phyloP scores from a whole-genome alignment of 64 coral and sea anemone species.

The Pocillopora verrucosa region DNA sequence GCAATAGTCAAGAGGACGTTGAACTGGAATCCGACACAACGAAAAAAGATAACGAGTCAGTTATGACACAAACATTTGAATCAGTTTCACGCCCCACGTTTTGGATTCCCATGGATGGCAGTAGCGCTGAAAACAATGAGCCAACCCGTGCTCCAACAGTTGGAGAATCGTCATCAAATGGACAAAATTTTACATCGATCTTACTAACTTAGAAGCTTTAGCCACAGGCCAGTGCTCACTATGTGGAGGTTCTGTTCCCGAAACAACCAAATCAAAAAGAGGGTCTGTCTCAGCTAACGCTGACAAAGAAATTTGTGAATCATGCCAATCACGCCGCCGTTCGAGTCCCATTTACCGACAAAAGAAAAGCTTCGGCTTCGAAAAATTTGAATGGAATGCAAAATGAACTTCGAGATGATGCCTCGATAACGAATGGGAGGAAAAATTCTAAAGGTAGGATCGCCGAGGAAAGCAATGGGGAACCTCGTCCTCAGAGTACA shows the following conservation, averaged over 20 bases:
- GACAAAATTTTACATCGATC: constrained; percentile 40
- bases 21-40: not conserved
- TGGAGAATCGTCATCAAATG: constrained; percentile 1
- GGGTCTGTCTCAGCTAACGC: not conserved
- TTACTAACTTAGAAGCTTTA: constrained; percentile 6
- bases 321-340: constrained; percentile 2
- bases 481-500: not conserved
- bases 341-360: constrained; percentile 26
- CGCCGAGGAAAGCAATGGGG: not conserved
- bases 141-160: not conserved
- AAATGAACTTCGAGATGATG: not conserved
- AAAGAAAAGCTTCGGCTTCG: not conserved
- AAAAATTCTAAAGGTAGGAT: constrained; percentile 3
- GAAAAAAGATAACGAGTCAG: not conserved
- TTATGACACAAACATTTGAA: constrained; percentile 48
- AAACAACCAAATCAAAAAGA: not conserved
- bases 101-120: constrained; percentile 55
- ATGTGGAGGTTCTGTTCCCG: constrained; percentile 1
- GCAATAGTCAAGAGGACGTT: not conserved
- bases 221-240: constrained; percentile 18
- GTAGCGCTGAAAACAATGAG: not conserved
- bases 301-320: constrained; percentile 7
- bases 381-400: not conserved
- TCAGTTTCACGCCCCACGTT: constrained; percentile 1
- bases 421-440: not conserved